Evolutionary conservation across 2,888 invertebrate species (phyloP).

Genomic region (Keiferia lycopersicella): DNA sequence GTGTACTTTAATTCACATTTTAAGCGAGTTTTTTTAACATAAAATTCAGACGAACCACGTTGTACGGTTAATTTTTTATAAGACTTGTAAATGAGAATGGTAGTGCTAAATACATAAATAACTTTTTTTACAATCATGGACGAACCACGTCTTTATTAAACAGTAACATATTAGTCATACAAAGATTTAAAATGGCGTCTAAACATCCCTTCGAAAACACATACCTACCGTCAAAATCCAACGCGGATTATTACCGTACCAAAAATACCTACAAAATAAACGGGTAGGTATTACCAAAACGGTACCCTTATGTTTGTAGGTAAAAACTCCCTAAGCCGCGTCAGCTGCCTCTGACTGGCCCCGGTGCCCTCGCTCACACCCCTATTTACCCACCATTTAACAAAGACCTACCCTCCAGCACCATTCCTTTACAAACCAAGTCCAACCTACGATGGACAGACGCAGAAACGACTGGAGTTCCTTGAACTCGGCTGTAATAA

Average conservation of each 20-base stretch:
- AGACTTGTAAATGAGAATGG: too few relatives aligned
- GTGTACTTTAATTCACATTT: too few relatives aligned
- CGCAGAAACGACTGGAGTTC: conserved; percentile 40
- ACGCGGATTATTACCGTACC: neutral
- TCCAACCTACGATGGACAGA: conserved; percentile 51
- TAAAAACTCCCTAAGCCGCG: conserved; percentile 77
- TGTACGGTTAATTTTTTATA: too few relatives aligned
- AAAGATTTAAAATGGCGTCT: neutral
- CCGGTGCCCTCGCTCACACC: conserved; percentile 57
- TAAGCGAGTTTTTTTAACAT: too few relatives aligned
- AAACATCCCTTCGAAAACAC: neutral
- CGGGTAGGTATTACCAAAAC: conserved; percentile 23
- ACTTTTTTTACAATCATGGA: too few relatives aligned
- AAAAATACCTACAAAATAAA: conserved; percentile 20
- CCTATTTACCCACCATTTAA: conserved; percentile 56
- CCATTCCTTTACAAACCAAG: conserved; percentile 41
- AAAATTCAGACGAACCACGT: too few relatives aligned
- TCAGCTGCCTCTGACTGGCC: conserved; percentile 79
- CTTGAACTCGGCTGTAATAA: conserved; percentile 38
- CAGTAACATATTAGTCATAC: neutral
- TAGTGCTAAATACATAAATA: too few relatives aligned
- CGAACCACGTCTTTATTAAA: too few relatives aligned
- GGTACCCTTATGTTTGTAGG: conserved; percentile 64
- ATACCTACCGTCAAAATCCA: neutral
- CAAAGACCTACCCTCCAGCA: conserved; percentile 46